Base-by-base conservation (phyloP, 2,113 vertebrate genomes). In the Pelusios castaneus region DNA sequence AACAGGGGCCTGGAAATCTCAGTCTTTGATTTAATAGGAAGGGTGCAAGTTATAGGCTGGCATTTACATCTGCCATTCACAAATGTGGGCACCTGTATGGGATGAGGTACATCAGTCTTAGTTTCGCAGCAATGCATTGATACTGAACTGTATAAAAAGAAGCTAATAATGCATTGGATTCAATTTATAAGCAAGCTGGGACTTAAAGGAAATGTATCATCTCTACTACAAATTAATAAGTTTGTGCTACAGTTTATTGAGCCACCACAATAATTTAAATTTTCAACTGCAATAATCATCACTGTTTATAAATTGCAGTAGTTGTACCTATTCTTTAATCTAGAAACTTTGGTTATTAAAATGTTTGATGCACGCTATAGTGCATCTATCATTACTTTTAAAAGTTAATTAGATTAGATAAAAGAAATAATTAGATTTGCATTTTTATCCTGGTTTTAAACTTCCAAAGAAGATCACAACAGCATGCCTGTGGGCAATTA, bases 401-500 rank as follows among this genome's bases (percentile, higher is more conserved):
- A 97, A 98, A 97, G 97, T 97, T 98, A 98, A 98, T 98, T 98
- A 97, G 97, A 98, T 98, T 98, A 98, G 96, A 98, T 98, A 98
- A 98, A 97, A 97, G 97, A 98, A 98, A 98, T 98, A 98, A 98
- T 98, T 98, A 97, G 97, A 98, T 98, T 98, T 98, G 97, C 97
- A 98, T 98, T 98, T 98, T 98, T 97, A 98, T 98, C 97, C 97
- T 89, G 89, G 93, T 97, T 97, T 97, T 96, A 97, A 98, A 98
- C 95, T 97, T 97, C 93, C 97, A 97, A 96, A 95, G 97, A 98
- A 97, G 97, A 98, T 98, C 97, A 98, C 95, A 98, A 98, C 97
- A 97, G 95, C 43, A 49, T 97, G 97, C 98, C 97, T 96, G 91
- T 97, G 91, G 97, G 97, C 98, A 98, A 98, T 97, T 97, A 97